These are phyloP conservation scores for Tetramorium alpestre DNA, from an alignment of 1,140 invertebrate genomes.

Conservation along the genomic window DNA sequence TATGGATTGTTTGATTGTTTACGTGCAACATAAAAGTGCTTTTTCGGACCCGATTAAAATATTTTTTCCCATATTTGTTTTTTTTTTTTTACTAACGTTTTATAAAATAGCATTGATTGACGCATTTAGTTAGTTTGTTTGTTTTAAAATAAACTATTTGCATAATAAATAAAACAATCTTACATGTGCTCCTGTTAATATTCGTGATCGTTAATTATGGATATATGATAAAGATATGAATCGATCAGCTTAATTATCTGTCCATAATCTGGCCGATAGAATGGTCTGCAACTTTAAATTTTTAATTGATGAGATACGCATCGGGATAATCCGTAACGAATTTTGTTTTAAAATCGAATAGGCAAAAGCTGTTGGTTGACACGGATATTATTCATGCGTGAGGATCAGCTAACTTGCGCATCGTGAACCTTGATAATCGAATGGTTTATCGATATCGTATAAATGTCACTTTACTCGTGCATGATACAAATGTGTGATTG, in stretches of 20 bases:
- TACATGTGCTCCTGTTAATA: background rate
- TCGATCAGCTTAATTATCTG: background rate
- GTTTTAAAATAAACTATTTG: background rate
- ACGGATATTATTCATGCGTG: conserved; percentile 19
- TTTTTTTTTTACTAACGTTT: background rate
- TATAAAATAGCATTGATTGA: background rate
- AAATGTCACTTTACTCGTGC: conserved; percentile 16
- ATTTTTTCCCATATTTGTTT: background rate
- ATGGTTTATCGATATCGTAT: conserved; percentile 40
- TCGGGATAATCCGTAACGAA: conserved; percentile 19
- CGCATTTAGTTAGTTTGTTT: background rate
- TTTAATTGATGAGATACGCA: conserved; percentile 6
- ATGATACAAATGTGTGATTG: conserved; percentile 15
- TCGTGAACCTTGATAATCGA: conserved; percentile 24
- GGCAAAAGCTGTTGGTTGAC: background rate
- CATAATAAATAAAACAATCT: background rate
- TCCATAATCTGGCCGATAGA: background rate
- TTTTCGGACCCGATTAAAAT: conserved; percentile 20
- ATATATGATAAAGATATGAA: background rate
- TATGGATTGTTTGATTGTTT: conserved; percentile 13
- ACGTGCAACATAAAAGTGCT: conserved; percentile 33
- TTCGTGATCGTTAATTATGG: background rate
- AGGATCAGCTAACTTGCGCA: conserved; percentile 14
- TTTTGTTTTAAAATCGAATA: background rate
- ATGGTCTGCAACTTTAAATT: background rate